Conservation (phyloP, 2,797 vertebrate genomes). For the Lemur catta region DNA sequence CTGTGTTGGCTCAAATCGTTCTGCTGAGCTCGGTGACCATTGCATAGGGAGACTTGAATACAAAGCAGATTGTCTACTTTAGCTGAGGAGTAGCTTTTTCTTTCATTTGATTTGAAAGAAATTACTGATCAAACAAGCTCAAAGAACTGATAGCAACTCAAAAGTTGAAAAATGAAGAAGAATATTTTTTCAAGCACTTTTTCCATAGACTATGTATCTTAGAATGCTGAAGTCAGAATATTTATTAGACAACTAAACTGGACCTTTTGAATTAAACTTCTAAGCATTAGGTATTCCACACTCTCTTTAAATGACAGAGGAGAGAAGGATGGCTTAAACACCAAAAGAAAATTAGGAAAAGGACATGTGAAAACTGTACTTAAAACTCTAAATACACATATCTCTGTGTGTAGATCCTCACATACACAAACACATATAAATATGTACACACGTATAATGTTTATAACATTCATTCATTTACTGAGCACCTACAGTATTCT, state of each 20-base stretch:
- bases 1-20: fast-evolving
- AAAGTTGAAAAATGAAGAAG: not conserved
- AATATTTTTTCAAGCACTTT: not conserved
- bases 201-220: not conserved
- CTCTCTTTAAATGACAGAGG: not conserved
- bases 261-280: not conserved
- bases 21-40: fast-evolving
- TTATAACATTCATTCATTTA: not conserved
- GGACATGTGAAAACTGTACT: not conserved
- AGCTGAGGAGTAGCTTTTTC: not conserved
- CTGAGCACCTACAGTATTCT: not conserved
- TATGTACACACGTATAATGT: not conserved
- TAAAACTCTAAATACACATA: not conserved
- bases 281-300: not conserved
- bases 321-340: not conserved
- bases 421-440: not conserved
- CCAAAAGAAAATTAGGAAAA: not conserved
- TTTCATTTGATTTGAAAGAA: not conserved
- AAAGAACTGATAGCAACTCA: not conserved
- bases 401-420: fast-evolving
- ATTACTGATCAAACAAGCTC: fast-evolving
- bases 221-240: not conserved
- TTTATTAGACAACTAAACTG: not conserved
- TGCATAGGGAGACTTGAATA: not conserved
- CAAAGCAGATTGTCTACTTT: fast-evolving